These are phyloP conservation scores for Passerina amoena DNA, from an alignment of 2,113 vertebrate species.

Conservation along the genomic window DNA sequence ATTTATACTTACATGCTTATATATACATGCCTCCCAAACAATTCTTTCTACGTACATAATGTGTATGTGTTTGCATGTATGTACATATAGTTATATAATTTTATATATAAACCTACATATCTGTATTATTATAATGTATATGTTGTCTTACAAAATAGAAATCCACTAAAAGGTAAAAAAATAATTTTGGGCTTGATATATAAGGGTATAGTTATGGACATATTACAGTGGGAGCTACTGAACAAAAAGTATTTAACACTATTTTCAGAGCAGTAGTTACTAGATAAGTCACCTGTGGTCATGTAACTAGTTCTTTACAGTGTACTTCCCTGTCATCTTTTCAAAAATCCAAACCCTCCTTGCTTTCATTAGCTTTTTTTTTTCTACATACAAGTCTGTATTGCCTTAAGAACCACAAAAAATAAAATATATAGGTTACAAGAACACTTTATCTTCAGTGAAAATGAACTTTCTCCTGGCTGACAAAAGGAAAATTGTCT, in stretches of 20 bases:
- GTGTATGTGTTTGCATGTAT: not conserved
- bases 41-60: not conserved
- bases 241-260: not conserved
- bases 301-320: not conserved
- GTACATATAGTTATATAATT: not conserved
- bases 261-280: not conserved
- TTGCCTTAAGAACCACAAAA: not conserved
- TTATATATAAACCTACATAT: not conserved
- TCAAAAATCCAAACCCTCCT: not conserved
- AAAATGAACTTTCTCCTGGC: slow-evolving; percentile 29
- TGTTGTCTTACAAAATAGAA: not conserved
- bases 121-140: not conserved
- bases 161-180: not conserved
- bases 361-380: not conserved
- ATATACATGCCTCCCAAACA: not conserved
- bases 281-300: not conserved
- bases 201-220: not conserved
- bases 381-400: not conserved
- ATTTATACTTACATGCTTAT: not conserved
- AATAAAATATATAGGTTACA: not conserved
- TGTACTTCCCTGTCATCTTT: not conserved
- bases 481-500: slow-evolving; percentile 55
- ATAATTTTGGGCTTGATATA: not conserved
- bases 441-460: not conserved
- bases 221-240: not conserved